Evolutionary conservation across 2,113 vertebrate species (phyloP).

Genomic region (Microtus richardsoni): DNA sequence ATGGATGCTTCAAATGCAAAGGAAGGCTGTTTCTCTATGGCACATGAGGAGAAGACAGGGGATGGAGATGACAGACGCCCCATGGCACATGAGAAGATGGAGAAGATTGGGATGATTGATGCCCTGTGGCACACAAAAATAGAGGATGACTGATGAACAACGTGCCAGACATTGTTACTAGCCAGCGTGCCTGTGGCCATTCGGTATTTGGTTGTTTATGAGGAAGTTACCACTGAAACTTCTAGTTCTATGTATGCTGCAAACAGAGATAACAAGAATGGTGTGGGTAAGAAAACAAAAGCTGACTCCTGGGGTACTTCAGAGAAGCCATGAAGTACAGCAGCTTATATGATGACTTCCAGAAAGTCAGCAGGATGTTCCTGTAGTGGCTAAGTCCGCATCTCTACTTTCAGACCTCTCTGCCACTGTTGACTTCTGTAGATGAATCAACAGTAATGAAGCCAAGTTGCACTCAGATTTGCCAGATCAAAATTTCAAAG

Average conservation of each 20-base stretch:
- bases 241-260: background rate
- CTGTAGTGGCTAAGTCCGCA: background rate
- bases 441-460: slow-evolving; percentile 16
- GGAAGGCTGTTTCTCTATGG: fast-evolving
- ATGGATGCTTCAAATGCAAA: background rate
- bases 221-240: background rate
- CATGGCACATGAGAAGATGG: too few species aligned
- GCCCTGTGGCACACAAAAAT: fast-evolving
- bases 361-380: background rate
- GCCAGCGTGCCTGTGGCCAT: background rate
- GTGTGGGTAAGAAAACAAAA: background rate
- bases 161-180: background rate
- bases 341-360: background rate
- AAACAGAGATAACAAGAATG: background rate
- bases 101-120: background rate
- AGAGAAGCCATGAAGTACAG: background rate
- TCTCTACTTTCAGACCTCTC: background rate
- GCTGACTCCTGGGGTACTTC: background rate
- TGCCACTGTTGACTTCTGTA: background rate
- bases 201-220: background rate
- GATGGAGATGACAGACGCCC: background rate
- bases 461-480: background rate
- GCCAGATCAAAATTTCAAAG: slow-evolving; percentile 22
- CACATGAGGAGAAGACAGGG: too few species aligned
- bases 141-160: background rate